A percentile compares a stretch with the other conserved stretches of the same genome.
Conservation (phyloP, 2,888 invertebrate species). For the Drosophila quinaria region DNA sequence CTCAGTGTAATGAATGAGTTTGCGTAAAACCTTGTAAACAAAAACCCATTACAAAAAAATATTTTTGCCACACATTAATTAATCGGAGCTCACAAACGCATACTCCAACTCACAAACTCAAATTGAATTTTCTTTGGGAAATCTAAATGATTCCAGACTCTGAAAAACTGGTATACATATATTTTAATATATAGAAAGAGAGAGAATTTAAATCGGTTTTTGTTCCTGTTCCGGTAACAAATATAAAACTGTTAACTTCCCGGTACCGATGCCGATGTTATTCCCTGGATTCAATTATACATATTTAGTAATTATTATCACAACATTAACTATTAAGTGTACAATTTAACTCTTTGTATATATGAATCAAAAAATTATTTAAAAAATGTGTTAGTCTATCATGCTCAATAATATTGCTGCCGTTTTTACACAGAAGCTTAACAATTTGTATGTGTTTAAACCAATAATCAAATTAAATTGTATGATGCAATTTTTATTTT, state of each 20-base stretch:
- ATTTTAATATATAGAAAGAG: too few species aligned
- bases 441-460: constrained; percentile 63
- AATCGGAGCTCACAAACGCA: not conserved
- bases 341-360: too few species aligned
- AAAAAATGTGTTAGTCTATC: not conserved
- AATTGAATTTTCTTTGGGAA: constrained; percentile 2
- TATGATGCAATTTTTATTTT: constrained; percentile 37
- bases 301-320: too few species aligned
- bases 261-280: too few species aligned
- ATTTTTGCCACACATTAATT: not conserved
- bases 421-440: constrained; percentile 49
- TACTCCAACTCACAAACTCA: not conserved
- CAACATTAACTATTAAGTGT: too few species aligned
- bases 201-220: too few species aligned
- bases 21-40: not conserved
- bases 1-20: not conserved
- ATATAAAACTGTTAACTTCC: too few species aligned
- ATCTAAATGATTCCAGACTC: constrained; percentile 8
- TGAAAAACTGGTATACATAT: too few species aligned
- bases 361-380: too few species aligned
- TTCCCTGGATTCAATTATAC: too few species aligned
- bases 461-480: constrained; percentile 69
- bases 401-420: not conserved
- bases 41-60: not conserved
- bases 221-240: too few species aligned